A percentile compares a stretch with the other conserved stretches of the same genome.
These are phyloP conservation scores for Mimumesa dahlbomi DNA, from an alignment of 2,888 invertebrate species.

Conservation along the genomic window DNA sequence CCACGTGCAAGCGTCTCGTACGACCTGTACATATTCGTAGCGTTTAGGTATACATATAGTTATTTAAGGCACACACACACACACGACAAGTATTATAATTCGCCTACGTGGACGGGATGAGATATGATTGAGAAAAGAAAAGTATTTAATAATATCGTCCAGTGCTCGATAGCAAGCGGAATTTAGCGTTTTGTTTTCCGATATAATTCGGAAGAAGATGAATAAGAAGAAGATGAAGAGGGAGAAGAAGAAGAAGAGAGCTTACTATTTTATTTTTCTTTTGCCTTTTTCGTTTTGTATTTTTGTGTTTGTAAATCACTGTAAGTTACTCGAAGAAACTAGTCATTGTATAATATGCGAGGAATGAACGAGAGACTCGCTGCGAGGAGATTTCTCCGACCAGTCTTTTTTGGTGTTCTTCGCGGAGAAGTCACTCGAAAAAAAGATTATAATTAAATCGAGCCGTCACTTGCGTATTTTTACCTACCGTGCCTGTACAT, in stretches of 20 bases:
- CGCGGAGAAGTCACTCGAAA: slow-evolving; percentile 42
- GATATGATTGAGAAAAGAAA: slow-evolving; percentile 25
- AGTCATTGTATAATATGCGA: slow-evolving; percentile 70
- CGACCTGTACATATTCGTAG: slow-evolving; percentile 51
- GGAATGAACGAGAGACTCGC: slow-evolving; percentile 51
- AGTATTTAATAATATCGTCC: slow-evolving; percentile 40
- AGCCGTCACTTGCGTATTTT: slow-evolving; percentile 37
- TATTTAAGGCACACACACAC: slow-evolving; percentile 43
- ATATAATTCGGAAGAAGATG: slow-evolving; percentile 9
- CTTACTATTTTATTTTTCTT: slow-evolving; percentile 42
- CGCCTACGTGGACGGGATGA: slow-evolving; percentile 39
- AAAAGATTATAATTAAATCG: slow-evolving; percentile 43
- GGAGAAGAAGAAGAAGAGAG: slow-evolving; percentile 21
- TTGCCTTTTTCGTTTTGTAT: slow-evolving; percentile 41
- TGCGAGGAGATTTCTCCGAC: slow-evolving; percentile 47
- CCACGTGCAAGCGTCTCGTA: slow-evolving; percentile 27
- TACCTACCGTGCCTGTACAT: slow-evolving; percentile 40
- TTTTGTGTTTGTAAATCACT: slow-evolving; percentile 57
- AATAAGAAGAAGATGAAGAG: slow-evolving; percentile 2
- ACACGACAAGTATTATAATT: slow-evolving; percentile 53
- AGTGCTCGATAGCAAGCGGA: slow-evolving; percentile 11
- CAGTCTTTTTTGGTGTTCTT: slow-evolving; percentile 44
- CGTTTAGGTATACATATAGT: slow-evolving; percentile 31
- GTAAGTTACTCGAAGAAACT: slow-evolving; percentile 68
- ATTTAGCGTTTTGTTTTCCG: background rate